Percentiles rank a stretch among this genome's conserved stretches.
phyloP scores from a whole-genome alignment of 2,113 vertebrate species.

The Glaucidium brasilianum region DNA sequence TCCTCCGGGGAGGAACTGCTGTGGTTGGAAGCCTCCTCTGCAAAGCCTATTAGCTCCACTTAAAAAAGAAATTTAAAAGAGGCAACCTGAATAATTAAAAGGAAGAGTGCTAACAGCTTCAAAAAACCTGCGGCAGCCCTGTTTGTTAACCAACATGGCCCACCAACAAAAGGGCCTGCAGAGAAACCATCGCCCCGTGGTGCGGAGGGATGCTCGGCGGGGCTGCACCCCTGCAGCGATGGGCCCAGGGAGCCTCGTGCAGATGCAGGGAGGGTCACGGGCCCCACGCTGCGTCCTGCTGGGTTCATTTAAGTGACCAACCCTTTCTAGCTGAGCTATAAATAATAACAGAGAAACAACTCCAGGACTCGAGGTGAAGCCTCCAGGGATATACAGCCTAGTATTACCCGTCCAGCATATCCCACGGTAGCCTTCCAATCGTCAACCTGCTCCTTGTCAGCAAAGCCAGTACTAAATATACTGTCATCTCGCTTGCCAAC shows the following conservation, averaged over 20 bases:
- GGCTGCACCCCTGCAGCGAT: accelerated
- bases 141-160: not conserved
- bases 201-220: not conserved
- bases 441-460: not conserved
- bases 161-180: not conserved
- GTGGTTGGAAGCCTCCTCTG: slow-evolving; percentile 37
- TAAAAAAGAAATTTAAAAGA: slow-evolving; percentile 43
- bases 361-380: not conserved
- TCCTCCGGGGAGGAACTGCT: not conserved
- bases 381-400: not conserved
- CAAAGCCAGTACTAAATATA: not conserved
- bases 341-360: not conserved
- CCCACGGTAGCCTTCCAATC: not conserved
- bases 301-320: not conserved
- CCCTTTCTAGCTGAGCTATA: not conserved
- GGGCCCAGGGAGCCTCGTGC: not conserved
- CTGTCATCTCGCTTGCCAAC: not conserved
- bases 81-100: slow-evolving; percentile 60
- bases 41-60: slow-evolving; percentile 56
- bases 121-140: not conserved
- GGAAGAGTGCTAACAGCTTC: slow-evolving; percentile 27
- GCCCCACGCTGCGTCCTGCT: accelerated
- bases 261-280: accelerated
- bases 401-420: not conserved
- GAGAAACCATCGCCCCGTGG: not conserved